A percentile compares a stretch with the other conserved stretches of the same genome.
These are phyloP conservation scores for Poeciliopsis turrubarensis DNA, from an alignment of 2,113 vertebrate genomes.

Conservation along the genomic window DNA sequence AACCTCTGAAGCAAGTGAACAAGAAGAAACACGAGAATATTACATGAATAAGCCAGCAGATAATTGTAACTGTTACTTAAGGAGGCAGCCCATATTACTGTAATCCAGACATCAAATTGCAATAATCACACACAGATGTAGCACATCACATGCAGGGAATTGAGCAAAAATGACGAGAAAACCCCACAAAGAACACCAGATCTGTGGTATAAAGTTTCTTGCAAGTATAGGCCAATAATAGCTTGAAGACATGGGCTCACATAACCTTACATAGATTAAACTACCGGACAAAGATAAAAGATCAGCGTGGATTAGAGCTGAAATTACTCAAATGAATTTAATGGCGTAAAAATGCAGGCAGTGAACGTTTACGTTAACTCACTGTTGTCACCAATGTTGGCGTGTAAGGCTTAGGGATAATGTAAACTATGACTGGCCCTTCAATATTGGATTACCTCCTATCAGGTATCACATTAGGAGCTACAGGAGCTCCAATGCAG, in stretches of 20 bases:
- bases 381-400: background rate
- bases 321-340: background rate
- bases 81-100: slow-evolving; percentile 23
- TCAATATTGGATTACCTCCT: slow-evolving; percentile 4
- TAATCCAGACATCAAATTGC: slow-evolving; percentile 58
- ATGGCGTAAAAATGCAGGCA: background rate
- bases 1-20: slow-evolving; percentile 85
- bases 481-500: slow-evolving; percentile 6
- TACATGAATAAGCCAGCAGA: slow-evolving; percentile 7
- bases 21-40: slow-evolving; percentile 24
- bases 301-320: background rate
- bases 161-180: slow-evolving; percentile 16
- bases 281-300: slow-evolving; percentile 7
- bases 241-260: slow-evolving; percentile 41
- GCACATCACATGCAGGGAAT: slow-evolving; percentile 22
- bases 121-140: slow-evolving; percentile 39
- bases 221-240: slow-evolving; percentile 18
- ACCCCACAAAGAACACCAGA: slow-evolving; percentile 29
- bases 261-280: slow-evolving; percentile 28
- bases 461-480: background rate
- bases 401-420: slow-evolving; percentile 1
- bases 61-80: slow-evolving; percentile 21
- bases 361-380: background rate
- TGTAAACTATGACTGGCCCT: background rate
- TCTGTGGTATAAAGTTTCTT: slow-evolving; percentile 42